These are phyloP conservation scores for Progne subis DNA, from an alignment of 2,113 vertebrate genomes.

Conservation along the genomic window DNA sequence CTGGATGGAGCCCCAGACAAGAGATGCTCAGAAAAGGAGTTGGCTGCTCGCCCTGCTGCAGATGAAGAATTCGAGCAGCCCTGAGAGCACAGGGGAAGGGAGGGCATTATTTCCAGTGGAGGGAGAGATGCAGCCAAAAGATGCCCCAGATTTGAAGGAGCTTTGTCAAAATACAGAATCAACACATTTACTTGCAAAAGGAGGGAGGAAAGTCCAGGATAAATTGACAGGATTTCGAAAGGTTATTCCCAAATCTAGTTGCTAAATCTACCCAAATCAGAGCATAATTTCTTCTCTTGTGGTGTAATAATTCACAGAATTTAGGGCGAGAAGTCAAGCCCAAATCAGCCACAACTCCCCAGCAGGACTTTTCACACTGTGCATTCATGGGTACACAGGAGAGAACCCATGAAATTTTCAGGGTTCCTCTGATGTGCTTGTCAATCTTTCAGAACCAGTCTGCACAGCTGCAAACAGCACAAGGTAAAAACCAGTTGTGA, in stretches of 20 bases:
- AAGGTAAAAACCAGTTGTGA: neutral
- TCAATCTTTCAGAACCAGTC: neutral
- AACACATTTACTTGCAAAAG: neutral
- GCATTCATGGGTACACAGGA: neutral
- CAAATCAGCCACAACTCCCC: neutral
- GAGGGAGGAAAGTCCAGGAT: neutral
- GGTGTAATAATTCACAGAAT: neutral
- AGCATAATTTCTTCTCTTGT: neutral
- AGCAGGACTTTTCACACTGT: neutral
- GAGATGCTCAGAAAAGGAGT: slow-evolving; percentile 70
- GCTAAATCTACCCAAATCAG: neutral
- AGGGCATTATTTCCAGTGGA: neutral
- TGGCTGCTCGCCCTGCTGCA: slow-evolving; percentile 61
- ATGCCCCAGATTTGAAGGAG: neutral
- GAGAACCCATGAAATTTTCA: neutral
- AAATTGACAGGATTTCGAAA: neutral
- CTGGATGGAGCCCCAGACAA: slow-evolving; percentile 58
- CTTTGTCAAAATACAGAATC: neutral
- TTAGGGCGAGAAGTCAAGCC: neutral
- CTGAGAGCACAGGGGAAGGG: neutral
- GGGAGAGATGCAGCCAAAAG: neutral
- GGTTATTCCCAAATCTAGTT: neutral
- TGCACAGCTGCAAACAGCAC: neutral
- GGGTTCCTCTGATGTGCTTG: neutral
- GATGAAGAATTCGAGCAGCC: slow-evolving; percentile 25